A percentile compares a stretch with the other conserved stretches of the same genome.
phyloP scores from a whole-genome alignment of 2,797 vertebrate species.

The Eutrigla gurnardus region DNA sequence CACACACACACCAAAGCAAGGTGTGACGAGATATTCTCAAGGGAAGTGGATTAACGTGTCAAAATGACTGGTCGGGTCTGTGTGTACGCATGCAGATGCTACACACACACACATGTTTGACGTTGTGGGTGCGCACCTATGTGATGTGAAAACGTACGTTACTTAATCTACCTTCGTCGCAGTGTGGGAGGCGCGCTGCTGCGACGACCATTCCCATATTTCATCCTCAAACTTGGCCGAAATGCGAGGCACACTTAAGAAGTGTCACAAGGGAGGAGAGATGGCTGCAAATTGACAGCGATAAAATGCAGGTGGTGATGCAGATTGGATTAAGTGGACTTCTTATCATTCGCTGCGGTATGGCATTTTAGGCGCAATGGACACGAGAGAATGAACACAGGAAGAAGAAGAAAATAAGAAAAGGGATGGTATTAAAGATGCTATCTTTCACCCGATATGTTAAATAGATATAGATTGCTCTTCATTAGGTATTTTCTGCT shows the following conservation, averaged over 20 bases:
- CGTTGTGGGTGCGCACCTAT: not conserved
- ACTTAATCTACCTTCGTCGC: not conserved
- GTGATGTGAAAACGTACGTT: conserved; percentile 27
- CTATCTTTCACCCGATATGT: not conserved
- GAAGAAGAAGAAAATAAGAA: not conserved
- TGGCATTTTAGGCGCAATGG: not conserved
- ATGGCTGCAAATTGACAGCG: conserved; percentile 14
- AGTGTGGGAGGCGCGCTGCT: not conserved
- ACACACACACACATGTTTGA: conserved; percentile 12
- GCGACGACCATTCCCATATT: not conserved
- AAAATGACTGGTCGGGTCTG: conserved; percentile 53
- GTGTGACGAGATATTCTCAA: conserved; percentile 65
- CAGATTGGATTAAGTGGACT: conserved; percentile 6
- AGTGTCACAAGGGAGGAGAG: not conserved
- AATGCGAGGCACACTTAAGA: not conserved
- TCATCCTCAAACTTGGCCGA: not conserved
- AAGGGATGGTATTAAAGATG: not conserved
- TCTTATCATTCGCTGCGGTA: conserved; percentile 19
- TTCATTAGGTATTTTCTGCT: conserved; percentile 15
- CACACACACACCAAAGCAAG: conserved; percentile 45
- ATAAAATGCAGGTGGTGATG: conserved; percentile 10
- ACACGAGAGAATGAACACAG: not conserved
- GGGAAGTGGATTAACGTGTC: conserved; percentile 67
- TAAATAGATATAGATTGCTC: conserved; percentile 24
- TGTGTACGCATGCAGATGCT: not conserved